Evolutionary conservation across 2,888 invertebrate species (phyloP), one percentile per base, ranked within the genome.

Genomic region (Drosophila maculinotata): DNA sequence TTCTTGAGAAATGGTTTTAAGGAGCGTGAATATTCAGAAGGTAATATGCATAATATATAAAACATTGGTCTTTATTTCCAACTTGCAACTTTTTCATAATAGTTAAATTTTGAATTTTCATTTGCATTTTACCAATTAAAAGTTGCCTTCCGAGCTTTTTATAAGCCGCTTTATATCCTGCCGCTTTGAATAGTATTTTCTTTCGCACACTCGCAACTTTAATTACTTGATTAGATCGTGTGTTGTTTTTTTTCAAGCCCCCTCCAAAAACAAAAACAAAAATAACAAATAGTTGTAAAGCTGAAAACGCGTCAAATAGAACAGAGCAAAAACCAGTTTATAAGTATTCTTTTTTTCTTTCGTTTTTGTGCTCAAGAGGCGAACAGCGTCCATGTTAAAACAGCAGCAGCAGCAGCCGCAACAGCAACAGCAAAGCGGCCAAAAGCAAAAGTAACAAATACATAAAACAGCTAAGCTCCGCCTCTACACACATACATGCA

Each of bases 221-320:
- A 75, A 72, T 77, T 75, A 57, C 63, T 76, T 76, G 72, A 76
- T 74, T 72, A 71, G 58, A 67, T 63, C 39, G 67, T 48, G 57
- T 64, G 52, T 58, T 52, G 42, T 23, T 31, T 20, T 36, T 23
- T 28, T 31, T 12, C 23, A 20, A 15, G 25, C 14, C 31, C 39
- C 30, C 63, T 47, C 31, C 48, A 30, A n/a, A n/a, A n/a, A 41
- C 12, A 17, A 15, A n/a, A 33, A 1, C 6, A 12, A 30, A 23
- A 17, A 53, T 48, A 17, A 53, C 47, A 54, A 44, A 33, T 23
- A 31, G 15, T 12, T 17, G 26, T 38, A 48, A 47, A 69, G 36
- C 48, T 66, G 28, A 69, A 71, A 72, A 56, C 52, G 44, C 59
- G 49, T 70, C 53, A 73, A 72, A 65, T 53, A 76, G 73, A 73